A percentile compares a stretch with the other conserved stretches of the same genome.
phyloP scores from a whole-genome alignment of 2,797 vertebrate genomes.

The Gambelia wislizenii region DNA sequence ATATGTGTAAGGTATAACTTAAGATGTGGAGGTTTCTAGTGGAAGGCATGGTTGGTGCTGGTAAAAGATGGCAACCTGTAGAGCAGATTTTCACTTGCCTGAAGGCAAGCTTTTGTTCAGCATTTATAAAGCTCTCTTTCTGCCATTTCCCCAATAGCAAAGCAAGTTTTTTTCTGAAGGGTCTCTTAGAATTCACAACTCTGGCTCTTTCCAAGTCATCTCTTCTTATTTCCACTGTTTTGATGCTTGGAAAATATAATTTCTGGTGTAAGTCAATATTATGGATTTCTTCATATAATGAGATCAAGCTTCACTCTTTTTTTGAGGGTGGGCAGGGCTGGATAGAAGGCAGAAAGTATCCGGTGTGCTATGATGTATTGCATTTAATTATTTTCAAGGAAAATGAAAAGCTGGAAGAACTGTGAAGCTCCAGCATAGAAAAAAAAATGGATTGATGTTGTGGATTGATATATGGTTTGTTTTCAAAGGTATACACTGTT shows the following conservation, averaged over 20 bases:
- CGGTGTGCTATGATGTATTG: slow-evolving; percentile 8
- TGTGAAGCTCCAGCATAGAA: slow-evolving; percentile 21
- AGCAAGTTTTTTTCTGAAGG: slow-evolving; percentile 47
- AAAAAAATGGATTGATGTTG: background rate
- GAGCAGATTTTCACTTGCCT: background rate
- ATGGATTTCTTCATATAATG: slow-evolving; percentile 69
- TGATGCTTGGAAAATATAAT: slow-evolving; percentile 62
- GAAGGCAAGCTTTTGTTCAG: slow-evolving; percentile 11
- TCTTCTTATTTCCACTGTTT: slow-evolving; percentile 21
- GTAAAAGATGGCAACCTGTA: background rate
- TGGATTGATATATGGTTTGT: background rate
- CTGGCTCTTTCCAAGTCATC: slow-evolving; percentile 53
- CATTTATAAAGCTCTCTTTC: slow-evolving; percentile 26
- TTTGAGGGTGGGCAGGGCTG: slow-evolving; percentile 52
- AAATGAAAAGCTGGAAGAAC: slow-evolving; percentile 29
- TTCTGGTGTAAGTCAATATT: slow-evolving; percentile 66
- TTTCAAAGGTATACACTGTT: background rate
- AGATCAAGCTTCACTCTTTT: slow-evolving; percentile 64
- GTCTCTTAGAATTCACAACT: slow-evolving; percentile 36
- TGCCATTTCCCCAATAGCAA: background rate
- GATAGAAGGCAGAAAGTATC: slow-evolving; percentile 55
- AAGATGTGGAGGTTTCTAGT: slow-evolving; percentile 1
- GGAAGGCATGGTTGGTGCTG: slow-evolving; percentile 22
- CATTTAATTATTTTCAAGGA: slow-evolving; percentile 44
- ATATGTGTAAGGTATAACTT: background rate